These are phyloP conservation scores for Syrrhaptes paradoxus DNA, from an alignment of 2,113 vertebrate genomes.

Conservation along the genomic window DNA sequence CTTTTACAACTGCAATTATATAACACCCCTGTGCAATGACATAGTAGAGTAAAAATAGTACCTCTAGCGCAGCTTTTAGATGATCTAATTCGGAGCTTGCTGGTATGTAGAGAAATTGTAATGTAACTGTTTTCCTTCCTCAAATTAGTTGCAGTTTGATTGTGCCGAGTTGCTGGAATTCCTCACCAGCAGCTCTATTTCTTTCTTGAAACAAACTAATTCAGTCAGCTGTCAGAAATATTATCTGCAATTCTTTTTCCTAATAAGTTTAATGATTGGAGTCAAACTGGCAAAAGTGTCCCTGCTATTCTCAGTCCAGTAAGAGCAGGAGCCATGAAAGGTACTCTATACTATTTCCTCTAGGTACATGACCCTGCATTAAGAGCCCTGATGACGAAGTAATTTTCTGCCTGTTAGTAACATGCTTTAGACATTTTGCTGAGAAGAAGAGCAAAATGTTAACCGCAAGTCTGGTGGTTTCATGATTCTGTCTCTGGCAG, in stretches of 20 bases:
- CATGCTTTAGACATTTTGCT: background rate
- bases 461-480: background rate
- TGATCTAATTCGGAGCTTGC: background rate
- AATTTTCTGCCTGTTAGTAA: background rate
- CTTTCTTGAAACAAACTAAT: background rate
- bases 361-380: background rate
- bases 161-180: background rate
- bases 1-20: conserved; percentile 8
- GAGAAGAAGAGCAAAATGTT: background rate
- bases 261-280: background rate
- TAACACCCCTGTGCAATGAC: background rate
- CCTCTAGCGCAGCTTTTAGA: background rate
- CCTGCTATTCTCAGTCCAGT: background rate
- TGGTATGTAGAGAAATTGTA: background rate
- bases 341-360: background rate
- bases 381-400: background rate
- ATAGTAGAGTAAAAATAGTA: background rate
- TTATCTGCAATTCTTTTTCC: background rate
- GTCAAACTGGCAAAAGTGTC: background rate
- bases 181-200: background rate
- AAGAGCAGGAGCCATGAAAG: background rate
- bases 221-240: background rate
- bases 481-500: background rate
- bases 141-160: background rate
- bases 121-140: background rate